A percentile compares a stretch with the other conserved stretches of the same genome.
Evolutionary conservation across 30 jellyfish, hydroid and myxozoan species (phyloP).

Genomic region (Aurelia aurita): DNA sequence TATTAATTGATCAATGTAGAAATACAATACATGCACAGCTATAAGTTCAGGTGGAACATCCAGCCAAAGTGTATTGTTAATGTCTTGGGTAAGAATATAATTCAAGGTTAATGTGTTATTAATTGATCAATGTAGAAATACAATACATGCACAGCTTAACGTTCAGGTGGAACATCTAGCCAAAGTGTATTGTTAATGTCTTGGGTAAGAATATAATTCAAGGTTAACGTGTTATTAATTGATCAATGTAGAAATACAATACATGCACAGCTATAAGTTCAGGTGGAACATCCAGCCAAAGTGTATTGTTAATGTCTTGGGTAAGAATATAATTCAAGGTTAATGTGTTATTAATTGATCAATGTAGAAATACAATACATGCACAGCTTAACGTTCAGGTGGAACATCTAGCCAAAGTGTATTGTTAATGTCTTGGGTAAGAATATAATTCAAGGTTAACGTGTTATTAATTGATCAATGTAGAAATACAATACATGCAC

Average conservation of each 20-base stretch:
- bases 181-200: conserved; percentile 2
- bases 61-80: not conserved
- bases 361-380: conserved; percentile 7
- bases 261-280: conserved; percentile 43
- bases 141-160: conserved; percentile 43
- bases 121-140: too few relatives aligned
- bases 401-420: conserved; percentile 13
- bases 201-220: not conserved
- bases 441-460: not conserved
- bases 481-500: conserved; percentile 23
- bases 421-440: conserved; percentile 20
- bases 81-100: conserved; percentile 20
- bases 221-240: too few relatives aligned
- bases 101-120: too few relatives aligned
- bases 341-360: too few relatives aligned
- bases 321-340: not conserved
- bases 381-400: conserved; percentile 24
- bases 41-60: conserved; percentile 19
- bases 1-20: too few relatives aligned
- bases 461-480: too few relatives aligned
- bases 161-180: conserved; percentile 18
- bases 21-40: conserved; percentile 43
- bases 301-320: conserved; percentile 1
- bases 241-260: too few relatives aligned
- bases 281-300: conserved; percentile 26